Percentiles rank a stretch among this genome's conserved stretches.
Evolutionary conservation across 2,113 vertebrate species (phyloP).

Genomic region (Vulpes ferrilata): DNA sequence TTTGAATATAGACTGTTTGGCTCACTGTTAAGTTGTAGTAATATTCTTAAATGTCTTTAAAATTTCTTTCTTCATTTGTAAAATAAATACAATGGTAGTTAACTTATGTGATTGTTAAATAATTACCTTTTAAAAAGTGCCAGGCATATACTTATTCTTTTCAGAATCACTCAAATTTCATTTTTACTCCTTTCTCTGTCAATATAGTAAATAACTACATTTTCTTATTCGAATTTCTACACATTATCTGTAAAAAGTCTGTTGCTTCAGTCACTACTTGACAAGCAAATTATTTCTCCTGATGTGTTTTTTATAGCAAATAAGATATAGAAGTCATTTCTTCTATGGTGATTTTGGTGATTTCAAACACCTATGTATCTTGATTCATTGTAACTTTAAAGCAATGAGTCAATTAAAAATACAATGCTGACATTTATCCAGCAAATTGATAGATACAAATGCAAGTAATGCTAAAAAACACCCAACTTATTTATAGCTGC

Average conservation of each 20-base stretch:
- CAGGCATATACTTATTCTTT: background rate
- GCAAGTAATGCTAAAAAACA: background rate
- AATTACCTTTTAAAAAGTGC: background rate
- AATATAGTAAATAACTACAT: background rate
- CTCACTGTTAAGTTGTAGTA: background rate
- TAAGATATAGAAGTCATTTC: background rate
- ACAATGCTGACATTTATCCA: background rate
- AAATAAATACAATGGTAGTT: background rate
- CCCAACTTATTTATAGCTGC: background rate
- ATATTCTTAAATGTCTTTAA: background rate
- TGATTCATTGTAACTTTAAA: background rate
- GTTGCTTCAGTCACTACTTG: background rate
- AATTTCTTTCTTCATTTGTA: conserved; percentile 14
- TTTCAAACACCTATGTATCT: background rate
- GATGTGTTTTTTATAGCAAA: background rate
- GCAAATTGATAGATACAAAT: background rate
- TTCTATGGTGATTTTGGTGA: background rate
- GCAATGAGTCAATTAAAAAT: background rate
- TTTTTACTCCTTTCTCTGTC: conserved; percentile 1
- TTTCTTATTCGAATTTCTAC: background rate
- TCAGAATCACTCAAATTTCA: background rate
- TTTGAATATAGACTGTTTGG: background rate
- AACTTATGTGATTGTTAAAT: background rate
- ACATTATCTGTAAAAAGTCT: background rate
- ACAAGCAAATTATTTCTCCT: conserved; percentile 1